Evolutionary conservation across 2,797 vertebrate species (phyloP), one percentile per base, ranked within the genome.

Genomic region (Stomatorhinus walkeri): DNA sequence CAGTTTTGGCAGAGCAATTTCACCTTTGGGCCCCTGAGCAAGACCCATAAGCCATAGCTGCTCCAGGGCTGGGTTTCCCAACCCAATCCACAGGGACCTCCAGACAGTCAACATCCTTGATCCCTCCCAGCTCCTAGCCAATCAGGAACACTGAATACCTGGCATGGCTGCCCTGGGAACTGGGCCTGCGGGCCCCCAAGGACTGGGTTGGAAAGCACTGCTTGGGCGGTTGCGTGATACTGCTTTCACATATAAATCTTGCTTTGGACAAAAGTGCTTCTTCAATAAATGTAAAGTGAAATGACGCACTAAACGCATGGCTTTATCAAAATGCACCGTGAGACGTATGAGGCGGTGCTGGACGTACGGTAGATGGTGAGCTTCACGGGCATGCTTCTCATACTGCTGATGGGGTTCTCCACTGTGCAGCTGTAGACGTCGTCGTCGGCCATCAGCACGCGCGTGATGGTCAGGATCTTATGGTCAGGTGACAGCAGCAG

Each of bases 291-390:
- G 64, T 72, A 32, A 16, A 36, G 12, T 6, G 36, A 68, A 51
- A 68, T 68, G 28, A 14, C 10, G 10, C 24, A 32, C 10, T 32
- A 68, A 68, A 68, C 16, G 24, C 64, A 36, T 16, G 12, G 4
- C 4, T 36, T 36, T 36, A 10, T 72, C 4, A 16, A 72, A 72
- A 72, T 36, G 86, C 14, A 16, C 19, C 9, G 32, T 68, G 48
- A 46, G 19, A 12, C 4, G n/a, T 46, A 68, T 49, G 0, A 19
- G 56, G 52, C 46, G 24, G 68, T 72, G 52, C 84, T 59, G 28
- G 56, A 95, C 98, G 96, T 96, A 99, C 98, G 96, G 95, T 99
- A 99, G 90, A 99, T 98, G 0, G 97, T 99, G 93, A 99, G 95
- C 92, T 95, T 97, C 92, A 99, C 93, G 0, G 98, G 97, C 10